Evolutionary conservation across 2,888 invertebrate genomes (phyloP).

Genomic region (Drosophila austrosaltans): DNA sequence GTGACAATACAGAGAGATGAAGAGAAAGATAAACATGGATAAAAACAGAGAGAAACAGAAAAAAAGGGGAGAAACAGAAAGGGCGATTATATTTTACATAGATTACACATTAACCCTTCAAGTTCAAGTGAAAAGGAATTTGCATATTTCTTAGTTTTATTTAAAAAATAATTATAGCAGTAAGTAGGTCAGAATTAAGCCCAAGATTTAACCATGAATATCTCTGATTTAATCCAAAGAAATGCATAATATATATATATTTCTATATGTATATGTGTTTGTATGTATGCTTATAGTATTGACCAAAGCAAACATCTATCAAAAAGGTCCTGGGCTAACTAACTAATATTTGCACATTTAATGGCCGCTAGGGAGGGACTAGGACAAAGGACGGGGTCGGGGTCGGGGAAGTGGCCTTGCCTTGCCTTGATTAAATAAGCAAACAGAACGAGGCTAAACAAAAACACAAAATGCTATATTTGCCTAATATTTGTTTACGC

Average conservation of each 20-base stretch:
- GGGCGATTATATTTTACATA: background rate
- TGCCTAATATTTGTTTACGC: constrained; percentile 30
- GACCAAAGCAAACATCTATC: constrained; percentile 19
- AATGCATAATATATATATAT: constrained; percentile 6
- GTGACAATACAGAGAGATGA: constrained; percentile 7
- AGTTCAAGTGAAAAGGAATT: constrained; percentile 47
- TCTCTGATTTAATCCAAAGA: constrained; percentile 5
- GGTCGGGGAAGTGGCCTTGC: constrained; percentile 20
- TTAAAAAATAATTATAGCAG: constrained; percentile 57
- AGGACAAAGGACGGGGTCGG: background rate
- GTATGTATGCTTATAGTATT: constrained; percentile 11
- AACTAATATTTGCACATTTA: constrained; percentile 65
- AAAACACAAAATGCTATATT: constrained; percentile 42
- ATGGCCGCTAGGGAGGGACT: constrained; percentile 41
- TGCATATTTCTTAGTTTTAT: constrained; percentile 51
- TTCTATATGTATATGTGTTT: background rate
- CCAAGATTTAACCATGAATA: constrained; percentile 23
- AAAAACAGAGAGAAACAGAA: background rate
- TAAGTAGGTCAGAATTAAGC: constrained; percentile 53
- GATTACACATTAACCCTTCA: constrained; percentile 21
- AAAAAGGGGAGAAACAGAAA: background rate
- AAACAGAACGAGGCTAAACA: constrained; percentile 41
- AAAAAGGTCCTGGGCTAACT: constrained; percentile 18
- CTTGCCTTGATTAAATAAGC: constrained; percentile 63
- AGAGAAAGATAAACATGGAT: background rate